These are phyloP conservation scores for Cassiopea xamachana DNA, from an alignment of 30 jellyfish, hydroid and myxozoan species.

Conservation along the genomic window DNA sequence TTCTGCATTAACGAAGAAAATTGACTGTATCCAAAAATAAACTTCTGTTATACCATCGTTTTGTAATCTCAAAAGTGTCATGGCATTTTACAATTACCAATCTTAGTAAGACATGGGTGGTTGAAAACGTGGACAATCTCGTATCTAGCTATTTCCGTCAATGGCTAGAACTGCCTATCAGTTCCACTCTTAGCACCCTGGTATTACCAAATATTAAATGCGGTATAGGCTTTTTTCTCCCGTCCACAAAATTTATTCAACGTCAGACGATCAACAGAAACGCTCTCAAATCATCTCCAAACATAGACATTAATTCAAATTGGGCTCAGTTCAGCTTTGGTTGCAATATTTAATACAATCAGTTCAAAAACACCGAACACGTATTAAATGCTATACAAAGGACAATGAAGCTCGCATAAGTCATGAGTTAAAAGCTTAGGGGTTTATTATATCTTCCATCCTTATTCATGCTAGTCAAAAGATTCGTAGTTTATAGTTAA, in stretches of 20 bases:
- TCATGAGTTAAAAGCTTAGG: background rate
- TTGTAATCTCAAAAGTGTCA: too few species aligned
- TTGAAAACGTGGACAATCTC: too few species aligned
- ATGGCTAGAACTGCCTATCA: background rate
- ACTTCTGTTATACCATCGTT: too few species aligned
- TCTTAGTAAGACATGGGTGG: too few species aligned
- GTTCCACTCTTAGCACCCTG: background rate
- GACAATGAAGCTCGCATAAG: background rate
- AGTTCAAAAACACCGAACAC: background rate
- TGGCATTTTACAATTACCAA: too few species aligned
- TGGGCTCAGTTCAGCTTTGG: background rate
- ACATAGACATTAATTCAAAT: background rate
- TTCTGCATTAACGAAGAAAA: too few species aligned
- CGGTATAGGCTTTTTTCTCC: background rate
- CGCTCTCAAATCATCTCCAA: background rate
- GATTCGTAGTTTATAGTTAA: background rate
- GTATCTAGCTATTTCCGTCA: too few species aligned
- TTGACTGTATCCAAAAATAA: too few species aligned
- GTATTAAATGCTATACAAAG: background rate
- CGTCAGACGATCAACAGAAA: background rate
- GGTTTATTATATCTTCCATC: background rate
- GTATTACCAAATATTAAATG: too few species aligned
- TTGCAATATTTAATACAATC: background rate
- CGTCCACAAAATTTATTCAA: background rate
- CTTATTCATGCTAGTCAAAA: background rate